These are phyloP conservation scores for Naso thynnoides DNA, from an alignment of 2,797 vertebrate genomes.

Conservation along the genomic window DNA sequence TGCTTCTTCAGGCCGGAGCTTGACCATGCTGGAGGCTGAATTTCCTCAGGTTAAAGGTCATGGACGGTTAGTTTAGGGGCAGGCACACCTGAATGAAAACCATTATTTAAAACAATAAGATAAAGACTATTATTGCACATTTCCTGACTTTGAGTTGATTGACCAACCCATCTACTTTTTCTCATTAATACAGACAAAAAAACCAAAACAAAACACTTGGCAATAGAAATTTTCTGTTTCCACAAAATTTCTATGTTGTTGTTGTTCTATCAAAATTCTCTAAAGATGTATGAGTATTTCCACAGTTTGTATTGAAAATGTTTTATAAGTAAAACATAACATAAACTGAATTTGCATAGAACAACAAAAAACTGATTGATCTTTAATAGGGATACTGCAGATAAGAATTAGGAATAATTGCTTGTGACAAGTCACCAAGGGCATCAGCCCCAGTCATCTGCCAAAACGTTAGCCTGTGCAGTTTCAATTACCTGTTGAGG, in stretches of 20 bases:
- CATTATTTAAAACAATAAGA: constrained; percentile 20
- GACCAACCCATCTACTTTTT: neutral
- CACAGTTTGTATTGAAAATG: neutral
- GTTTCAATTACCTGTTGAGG: constrained; percentile 26
- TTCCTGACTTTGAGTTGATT: neutral
- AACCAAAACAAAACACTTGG: neutral
- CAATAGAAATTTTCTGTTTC: neutral
- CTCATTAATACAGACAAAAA: neutral
- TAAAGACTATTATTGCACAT: neutral
- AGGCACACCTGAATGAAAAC: constrained; percentile 15
- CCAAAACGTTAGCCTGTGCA: constrained; percentile 18
- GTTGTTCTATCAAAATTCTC: neutral
- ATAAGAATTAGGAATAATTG: constrained; percentile 16
- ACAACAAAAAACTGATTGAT: neutral
- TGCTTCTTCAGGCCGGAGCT: constrained; percentile 58
- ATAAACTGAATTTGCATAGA: neutral
- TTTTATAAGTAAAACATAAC: neutral
- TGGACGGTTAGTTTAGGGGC: constrained; percentile 27
- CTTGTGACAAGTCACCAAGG: constrained; percentile 16
- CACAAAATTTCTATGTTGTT: constrained; percentile 1
- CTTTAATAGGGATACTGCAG: neutral
- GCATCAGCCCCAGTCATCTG: constrained; percentile 25
- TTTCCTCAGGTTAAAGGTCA: constrained; percentile 49
- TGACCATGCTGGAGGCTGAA: constrained; percentile 47
- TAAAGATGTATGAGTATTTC: neutral